Base-by-base conservation (phyloP, 2,888 invertebrate species). In the Lepas anatifera region DNA sequence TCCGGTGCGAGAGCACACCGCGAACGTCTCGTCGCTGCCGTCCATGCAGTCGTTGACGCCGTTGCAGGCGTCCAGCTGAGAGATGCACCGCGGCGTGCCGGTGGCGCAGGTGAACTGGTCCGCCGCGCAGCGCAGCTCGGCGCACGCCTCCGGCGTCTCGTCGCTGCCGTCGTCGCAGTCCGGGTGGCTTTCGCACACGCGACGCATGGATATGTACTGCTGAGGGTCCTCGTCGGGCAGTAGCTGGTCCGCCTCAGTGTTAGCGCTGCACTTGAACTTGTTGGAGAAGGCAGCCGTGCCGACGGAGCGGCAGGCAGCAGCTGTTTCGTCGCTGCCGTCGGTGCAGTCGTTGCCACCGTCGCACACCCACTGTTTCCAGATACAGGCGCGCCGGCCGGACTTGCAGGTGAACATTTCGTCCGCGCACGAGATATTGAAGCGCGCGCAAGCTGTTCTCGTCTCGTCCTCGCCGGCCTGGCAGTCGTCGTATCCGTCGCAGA, bases 1-100 rank as follows among this genome's bases (percentile, higher is more conserved):
- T 89, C 90, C 92, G 70, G 92, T 94, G 79, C 95, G 96, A 77
- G 95, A 95, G 78, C 92, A 92, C 10, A 50, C 50, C 27, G 50
- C 50, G 50, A 50, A 50, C 81, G 91, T 89, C 80, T 96, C 96
- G 78, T 96, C 96, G 70, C 94, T 93, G 81, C 94, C 92, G 78
- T 97, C 96, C 76, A 95, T 81, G 76, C 96, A 97, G 78, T 97
- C 96, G 77, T 96, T 92, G 76, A 96, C 96, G 0, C 95, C 95
- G 78, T 96, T 95, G 78, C 96, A 29, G 16, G 32, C 52, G 1
- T 11, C 16, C 52, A 18, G 52, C 13, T n/a, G 29, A 32, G 22
- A 22, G 16, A 99, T 91, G 77, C 98, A 98, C 29, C 29, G 39
- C 80, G 96, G 95, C 75, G 93, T 87, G 73, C 91, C 85, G 81